Base-by-base conservation (phyloP, 2,888 invertebrate species). In the Cataglyphis livida region DNA sequence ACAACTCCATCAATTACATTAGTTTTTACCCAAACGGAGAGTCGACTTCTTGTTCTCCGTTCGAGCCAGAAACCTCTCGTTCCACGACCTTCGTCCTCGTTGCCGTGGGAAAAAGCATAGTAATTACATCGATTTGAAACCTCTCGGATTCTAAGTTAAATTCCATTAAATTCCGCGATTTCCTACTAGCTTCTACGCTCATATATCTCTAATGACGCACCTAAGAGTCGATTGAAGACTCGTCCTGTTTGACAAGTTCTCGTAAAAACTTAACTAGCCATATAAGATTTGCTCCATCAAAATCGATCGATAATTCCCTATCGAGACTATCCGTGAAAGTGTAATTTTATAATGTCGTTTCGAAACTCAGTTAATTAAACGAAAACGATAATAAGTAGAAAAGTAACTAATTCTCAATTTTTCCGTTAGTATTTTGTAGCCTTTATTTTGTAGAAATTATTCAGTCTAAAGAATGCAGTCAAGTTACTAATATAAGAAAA, bases 51-150 rank as follows among this genome's bases (percentile, higher is more conserved):
- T 87, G 82, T 76, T n/a, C n/a, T n/a, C 44, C 10, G 57, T 38
- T 32, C 44, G 71, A 54, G 25, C 76, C 81, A 61, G 75, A 76
- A 88, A 89, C 71, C 81, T 57, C 83, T 57, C 83, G 51, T 51
- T 51, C 66, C 71, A 73, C 74, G 85, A 85, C 82, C 81, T 86
- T 85, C 83, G 75, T 84, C 78, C 84, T 73, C 84, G 68, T 81
- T 57, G 76, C 68, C 59, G 62, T 28, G 41, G 81, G 82, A 86
- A 90, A 89, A 87, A 87, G 76, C 65, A 78, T 51, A 51, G 81
- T 87, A 91, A 92, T 91, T 90, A 89, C 89, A 82, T 89, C 88
- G 89, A 90, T 90, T 88, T 86, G 83, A 85, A 89, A 85, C 83
- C 81, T 82, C 65, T 18, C 62, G 81, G 83, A 75, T 64, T 75